A percentile compares a stretch with the other conserved stretches of the same genome.
phyloP scores from a whole-genome alignment of 2,888 invertebrate genomes.

The Zele albiditarsus region DNA sequence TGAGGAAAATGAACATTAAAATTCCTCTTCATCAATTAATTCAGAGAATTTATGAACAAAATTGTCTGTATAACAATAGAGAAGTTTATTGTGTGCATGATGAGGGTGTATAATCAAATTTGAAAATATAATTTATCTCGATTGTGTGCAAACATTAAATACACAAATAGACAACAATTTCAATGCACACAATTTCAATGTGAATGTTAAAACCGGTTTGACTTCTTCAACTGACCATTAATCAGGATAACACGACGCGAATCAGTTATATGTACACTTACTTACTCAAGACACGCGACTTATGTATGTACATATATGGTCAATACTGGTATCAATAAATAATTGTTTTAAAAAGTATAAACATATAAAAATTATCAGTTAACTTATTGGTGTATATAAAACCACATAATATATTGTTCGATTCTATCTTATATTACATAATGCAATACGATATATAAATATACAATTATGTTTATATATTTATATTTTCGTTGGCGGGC shows the following conservation, averaged over 20 bases:
- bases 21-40: no score
- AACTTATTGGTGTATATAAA: neutral
- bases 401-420: neutral
- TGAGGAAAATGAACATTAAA: no score
- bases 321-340: neutral
- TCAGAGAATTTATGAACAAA: no score
- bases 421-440: neutral
- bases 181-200: constrained; percentile 10
- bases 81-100: no score
- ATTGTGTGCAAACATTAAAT: no score
- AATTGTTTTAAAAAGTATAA: neutral
- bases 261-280: constrained; percentile 7
- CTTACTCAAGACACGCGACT: constrained; percentile 27
- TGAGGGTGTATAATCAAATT: no score
- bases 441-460: neutral
- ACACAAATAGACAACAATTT: no score
- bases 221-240: constrained; percentile 25
- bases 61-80: no score
- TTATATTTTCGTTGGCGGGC: neutral
- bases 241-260: constrained; percentile 23
- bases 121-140: no score
- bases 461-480: neutral
- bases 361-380: neutral
- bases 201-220: constrained; percentile 29
- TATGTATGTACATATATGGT: constrained; percentile 18